Evolutionary conservation across 2,113 vertebrate genomes (phyloP).

Genomic region (Urocynchramus pylzowi): DNA sequence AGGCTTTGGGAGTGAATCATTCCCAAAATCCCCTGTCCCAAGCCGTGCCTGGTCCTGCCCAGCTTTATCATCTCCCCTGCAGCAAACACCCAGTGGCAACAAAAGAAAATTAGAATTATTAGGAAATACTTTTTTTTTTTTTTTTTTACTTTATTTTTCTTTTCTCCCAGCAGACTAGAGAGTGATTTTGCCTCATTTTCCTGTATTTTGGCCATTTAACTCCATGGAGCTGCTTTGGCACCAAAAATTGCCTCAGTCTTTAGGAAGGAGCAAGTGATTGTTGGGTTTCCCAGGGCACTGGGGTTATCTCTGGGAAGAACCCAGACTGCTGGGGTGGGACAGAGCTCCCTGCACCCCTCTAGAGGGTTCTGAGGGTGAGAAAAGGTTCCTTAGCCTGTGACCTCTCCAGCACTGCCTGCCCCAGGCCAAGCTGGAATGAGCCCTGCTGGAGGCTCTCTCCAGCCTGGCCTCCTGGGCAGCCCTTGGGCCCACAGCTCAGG

Average conservation of each 20-base stretch:
- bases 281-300: not conserved
- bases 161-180: too few species aligned
- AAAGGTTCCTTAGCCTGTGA: not conserved
- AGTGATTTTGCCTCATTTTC: not conserved
- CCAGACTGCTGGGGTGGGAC: not conserved
- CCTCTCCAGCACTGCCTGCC: not conserved
- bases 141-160: not conserved
- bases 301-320: not conserved
- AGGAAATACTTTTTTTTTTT: not conserved
- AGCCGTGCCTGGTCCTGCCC: not conserved
- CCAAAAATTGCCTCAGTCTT: not conserved
- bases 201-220: not conserved
- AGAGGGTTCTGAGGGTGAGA: too few species aligned
- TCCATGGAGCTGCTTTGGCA: accelerated
- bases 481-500: too few species aligned
- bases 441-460: not conserved
- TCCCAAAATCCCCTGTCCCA: not conserved
- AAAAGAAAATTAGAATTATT: not conserved
- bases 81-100: not conserved
- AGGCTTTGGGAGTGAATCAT: not conserved
- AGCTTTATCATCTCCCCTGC: not conserved
- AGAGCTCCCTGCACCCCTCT: not conserved
- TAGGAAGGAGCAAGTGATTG: not conserved
- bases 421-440: not conserved
- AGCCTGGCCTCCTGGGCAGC: not conserved